These are phyloP conservation scores for Metopia argyrocephala DNA, from an alignment of 2,888 invertebrate species.

Conservation along the genomic window DNA sequence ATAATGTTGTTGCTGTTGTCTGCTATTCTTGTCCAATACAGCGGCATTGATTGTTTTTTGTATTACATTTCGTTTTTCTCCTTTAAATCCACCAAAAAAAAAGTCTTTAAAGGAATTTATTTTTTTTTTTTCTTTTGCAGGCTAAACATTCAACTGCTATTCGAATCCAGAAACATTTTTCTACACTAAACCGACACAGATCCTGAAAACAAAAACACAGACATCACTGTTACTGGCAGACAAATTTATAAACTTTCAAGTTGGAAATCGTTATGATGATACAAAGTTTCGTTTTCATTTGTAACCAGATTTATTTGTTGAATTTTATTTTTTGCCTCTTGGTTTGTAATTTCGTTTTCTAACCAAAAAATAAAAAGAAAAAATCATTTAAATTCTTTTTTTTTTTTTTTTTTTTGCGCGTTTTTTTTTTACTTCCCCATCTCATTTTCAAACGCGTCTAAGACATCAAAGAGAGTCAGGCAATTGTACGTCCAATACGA, in stretches of 20 bases:
- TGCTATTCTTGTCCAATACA: slow-evolving; percentile 24
- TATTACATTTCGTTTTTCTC: neutral
- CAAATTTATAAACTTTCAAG: neutral
- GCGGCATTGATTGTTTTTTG: slow-evolving; percentile 10
- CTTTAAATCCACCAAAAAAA: slow-evolving; percentile 7
- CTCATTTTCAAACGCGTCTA: neutral
- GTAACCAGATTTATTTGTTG: slow-evolving; percentile 52
- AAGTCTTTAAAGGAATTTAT: slow-evolving; percentile 2
- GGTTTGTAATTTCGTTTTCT: neutral
- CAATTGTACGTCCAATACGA: neutral
- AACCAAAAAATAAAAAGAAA: too few species aligned
- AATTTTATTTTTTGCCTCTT: neutral
- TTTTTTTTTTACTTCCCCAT: neutral
- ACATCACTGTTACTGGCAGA: neutral
- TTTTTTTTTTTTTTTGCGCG: neutral
- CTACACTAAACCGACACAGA: too few species aligned
- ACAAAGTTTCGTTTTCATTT: slow-evolving; percentile 61
- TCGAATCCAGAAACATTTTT: neutral
- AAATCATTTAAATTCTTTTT: neutral
- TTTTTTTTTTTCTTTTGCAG: too few species aligned
- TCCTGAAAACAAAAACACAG: neutral
- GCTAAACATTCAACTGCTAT: neutral
- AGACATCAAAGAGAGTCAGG: neutral
- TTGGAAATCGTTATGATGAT: slow-evolving; percentile 19
- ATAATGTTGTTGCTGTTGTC: slow-evolving; percentile 2